phyloP scores from a whole-genome alignment of 2,888 invertebrate genomes.

The Stenodera caucasica region DNA sequence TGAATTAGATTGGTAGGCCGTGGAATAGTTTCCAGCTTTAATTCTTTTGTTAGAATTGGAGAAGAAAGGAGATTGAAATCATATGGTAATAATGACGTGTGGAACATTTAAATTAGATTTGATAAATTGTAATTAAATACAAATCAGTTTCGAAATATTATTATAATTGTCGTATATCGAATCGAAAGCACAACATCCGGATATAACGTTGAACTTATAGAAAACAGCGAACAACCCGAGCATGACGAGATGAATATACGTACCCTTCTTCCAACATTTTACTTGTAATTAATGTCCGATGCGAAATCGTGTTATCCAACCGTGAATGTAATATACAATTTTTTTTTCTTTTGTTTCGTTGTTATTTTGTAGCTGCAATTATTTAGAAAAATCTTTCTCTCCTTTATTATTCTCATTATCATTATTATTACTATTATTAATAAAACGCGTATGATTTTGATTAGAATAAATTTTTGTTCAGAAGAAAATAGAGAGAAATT shows the following conservation, averaged over 20 bases:
- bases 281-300: constrained; percentile 52
- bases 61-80: too few species aligned
- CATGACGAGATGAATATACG: constrained; percentile 43
- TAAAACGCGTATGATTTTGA: background rate
- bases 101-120: too few species aligned
- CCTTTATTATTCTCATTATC: background rate
- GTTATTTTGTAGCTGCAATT: constrained; percentile 4
- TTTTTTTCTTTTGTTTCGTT: constrained; percentile 34
- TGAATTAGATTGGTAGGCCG: too few species aligned
- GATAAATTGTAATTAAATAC: too few species aligned
- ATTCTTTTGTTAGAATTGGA: too few species aligned
- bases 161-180: too few species aligned
- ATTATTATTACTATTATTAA: background rate
- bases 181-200: constrained; percentile 23
- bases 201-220: constrained; percentile 23
- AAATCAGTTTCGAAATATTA: too few species aligned
- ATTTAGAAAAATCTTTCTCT: background rate
- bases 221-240: constrained; percentile 27
- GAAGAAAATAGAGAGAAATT: background rate
- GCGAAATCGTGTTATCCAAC: constrained; percentile 48
- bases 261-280: constrained; percentile 26
- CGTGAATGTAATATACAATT: constrained; percentile 50
- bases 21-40: too few species aligned
- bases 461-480: background rate
- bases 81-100: too few species aligned